Base-by-base conservation (phyloP, 1,140 invertebrate genomes). In the Atta cephalotes region DNA sequence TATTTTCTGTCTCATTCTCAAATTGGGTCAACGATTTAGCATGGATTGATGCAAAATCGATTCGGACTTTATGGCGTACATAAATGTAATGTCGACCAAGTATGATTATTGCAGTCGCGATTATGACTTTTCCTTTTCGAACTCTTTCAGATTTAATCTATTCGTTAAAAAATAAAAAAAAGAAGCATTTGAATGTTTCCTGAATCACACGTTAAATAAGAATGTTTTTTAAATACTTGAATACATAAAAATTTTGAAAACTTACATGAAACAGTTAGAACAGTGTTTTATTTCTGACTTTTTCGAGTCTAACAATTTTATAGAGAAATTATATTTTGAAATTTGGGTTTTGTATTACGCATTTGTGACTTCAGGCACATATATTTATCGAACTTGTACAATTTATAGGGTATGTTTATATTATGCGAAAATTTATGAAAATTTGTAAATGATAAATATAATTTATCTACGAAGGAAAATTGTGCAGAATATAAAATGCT, bases 41-140 rank as follows among this genome's bases (percentile, higher is more conserved):
- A 49, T 88, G 16, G 76, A 68, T 63, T 18, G 60, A 28, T 39
- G 60, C 63, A 45, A 60, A 68, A 45, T 4, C 39, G 65, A 76
- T 82, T 70, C 21, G 7, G 10, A 12, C 45, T 65, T 82, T 82
- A 58, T 28, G 21, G 1, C 21, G 31, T 5, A 16, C n/a, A 9
- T 76, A 25, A 5, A 62, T 28, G 39, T 51, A 16, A 18, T 25
- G 53, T 81, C 63, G 71, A 35, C 18, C 21, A 12, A 28, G 56
- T 18, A 16, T 14, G 53, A 63, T 80, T 80, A 80, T 80, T 18
- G 12, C 25, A 18, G 45, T 21, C 28, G 63, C n/a, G 28, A 68
- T 49, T 39, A 21, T 31, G 51, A 31, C 49, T 9, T 10, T 25
- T 72, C 56, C 60, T 65, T 25, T 49, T 49, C 18, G 18, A n/a